Conservation (phyloP, 2,113 vertebrate genomes). For the Canis aureus region DNA sequence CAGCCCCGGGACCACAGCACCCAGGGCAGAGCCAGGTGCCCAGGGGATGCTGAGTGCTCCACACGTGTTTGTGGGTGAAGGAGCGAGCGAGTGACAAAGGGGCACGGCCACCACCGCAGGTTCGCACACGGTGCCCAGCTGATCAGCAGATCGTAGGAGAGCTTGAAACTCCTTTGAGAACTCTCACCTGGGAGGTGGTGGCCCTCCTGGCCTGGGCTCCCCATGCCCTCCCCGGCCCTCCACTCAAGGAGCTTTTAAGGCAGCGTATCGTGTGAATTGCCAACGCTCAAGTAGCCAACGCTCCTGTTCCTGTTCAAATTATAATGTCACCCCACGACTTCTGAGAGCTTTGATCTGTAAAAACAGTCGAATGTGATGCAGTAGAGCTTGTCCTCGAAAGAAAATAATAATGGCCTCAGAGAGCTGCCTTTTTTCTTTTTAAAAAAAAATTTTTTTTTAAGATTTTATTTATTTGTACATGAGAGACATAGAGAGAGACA, state of each 20-base stretch:
- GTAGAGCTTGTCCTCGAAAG: background rate
- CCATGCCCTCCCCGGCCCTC: no score
- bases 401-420: background rate
- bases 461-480: no score
- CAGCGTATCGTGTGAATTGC: background rate
- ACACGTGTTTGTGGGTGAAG: background rate
- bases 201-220: background rate
- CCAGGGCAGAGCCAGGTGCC: background rate
- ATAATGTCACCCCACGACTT: background rate
- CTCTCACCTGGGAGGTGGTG: background rate
- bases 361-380: background rate
- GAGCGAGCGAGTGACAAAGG: background rate
- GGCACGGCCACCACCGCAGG: background rate
- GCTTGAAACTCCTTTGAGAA: slow-evolving; percentile 31
- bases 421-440: background rate
- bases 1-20: background rate
- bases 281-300: background rate
- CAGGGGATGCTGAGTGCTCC: background rate
- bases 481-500: no score
- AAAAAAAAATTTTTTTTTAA: no score
- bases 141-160: background rate
- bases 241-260: slow-evolving; percentile 24
- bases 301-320: background rate
- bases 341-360: background rate
- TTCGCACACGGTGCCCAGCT: background rate